Evolutionary conservation across 2,113 vertebrate genomes (phyloP), one percentile per base, ranked within the genome.

Genomic region (Tursiops truncatus): DNA sequence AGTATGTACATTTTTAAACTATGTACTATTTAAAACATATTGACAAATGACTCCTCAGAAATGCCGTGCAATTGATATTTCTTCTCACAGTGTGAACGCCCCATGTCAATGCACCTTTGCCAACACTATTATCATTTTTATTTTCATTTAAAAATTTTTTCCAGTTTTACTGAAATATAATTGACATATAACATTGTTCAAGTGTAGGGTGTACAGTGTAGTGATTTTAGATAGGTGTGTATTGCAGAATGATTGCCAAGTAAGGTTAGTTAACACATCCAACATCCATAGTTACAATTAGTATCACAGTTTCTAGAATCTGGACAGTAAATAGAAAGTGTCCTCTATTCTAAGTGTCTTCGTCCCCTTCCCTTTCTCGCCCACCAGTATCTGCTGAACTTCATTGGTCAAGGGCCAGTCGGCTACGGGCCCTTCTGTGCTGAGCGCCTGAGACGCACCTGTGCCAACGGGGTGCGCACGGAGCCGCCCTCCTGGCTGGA

Each of bases 401-500:
- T 99, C 98, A 99, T 99, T 92, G 97, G 98, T 23, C 98, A 98
- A 0, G 99, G 99, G 14, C 99, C 99, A 0, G 60, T 88, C 0
- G 98, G 99, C 80, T 99, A 99, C 0, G 98, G 99, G 0, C 97
- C 99, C 0, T 99, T 99, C 97, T 99, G 99, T 56, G 98, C 98
- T 0, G 99, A 99, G 58, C 99, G 99, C 76, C 99, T 99, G 93
- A 98, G 97, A 36, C 99, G 99, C 21, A 99, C 99, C 0, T 97
- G 98, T 5, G 91, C 97, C 95, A 99, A 99, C 0, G 99, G 99
- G 58, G 98, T 98, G 2, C 99, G 99, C 14, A 98, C 95, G 9
- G 99, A 99, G 95, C 99, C 99, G 17, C 99, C 99, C 0, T 99
- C 99, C 97, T 99, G 99, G 99, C 97, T 99, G 95, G 99, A 99